Percentiles rank a stretch among this genome's conserved stretches.
Conservation (phyloP, 2,113 vertebrate species). For the Tricholaema leucomelas region DNA sequence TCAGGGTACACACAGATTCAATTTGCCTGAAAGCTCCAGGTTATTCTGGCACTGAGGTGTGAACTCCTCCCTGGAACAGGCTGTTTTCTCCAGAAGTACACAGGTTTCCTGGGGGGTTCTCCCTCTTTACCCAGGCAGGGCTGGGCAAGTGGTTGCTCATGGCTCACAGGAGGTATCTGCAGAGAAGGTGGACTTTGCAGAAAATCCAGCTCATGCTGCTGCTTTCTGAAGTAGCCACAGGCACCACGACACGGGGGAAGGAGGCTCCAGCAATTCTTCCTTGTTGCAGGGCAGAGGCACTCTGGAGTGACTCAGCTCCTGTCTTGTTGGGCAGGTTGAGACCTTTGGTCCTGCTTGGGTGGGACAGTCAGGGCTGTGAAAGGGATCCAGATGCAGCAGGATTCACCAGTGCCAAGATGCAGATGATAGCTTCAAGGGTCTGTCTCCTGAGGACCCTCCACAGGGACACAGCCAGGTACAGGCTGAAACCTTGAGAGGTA, state of each 20-base stretch:
- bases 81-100: neutral
- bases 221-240: neutral
- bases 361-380: neutral
- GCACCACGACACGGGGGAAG: neutral
- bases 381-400: neutral
- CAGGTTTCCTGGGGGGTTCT: neutral
- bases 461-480: accelerated
- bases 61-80: neutral
- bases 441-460: neutral
- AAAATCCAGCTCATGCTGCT: neutral
- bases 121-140: neutral
- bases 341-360: neutral
- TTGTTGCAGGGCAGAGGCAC: neutral
- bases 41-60: neutral
- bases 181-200: neutral
- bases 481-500: neutral
- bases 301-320: neutral
- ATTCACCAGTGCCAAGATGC: neutral
- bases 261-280: neutral
- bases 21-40: neutral
- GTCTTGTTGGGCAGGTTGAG: neutral
- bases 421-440: neutral
- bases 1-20: neutral
- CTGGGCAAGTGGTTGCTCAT: neutral
- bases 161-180: neutral